Conservation (phyloP, 2,797 vertebrate genomes). For the Ptychobarbus kaznakovi region DNA sequence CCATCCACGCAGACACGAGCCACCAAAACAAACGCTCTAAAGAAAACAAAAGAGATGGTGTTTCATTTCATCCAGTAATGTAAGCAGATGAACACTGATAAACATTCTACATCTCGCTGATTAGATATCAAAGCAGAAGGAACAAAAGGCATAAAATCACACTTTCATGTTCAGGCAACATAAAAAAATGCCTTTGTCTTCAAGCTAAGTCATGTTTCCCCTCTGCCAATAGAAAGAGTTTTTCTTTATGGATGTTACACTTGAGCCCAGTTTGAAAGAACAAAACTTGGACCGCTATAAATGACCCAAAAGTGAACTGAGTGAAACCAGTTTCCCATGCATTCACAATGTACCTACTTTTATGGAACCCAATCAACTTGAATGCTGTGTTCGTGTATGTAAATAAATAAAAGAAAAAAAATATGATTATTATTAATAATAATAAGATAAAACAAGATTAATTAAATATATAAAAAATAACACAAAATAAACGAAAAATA, state of each 20-base stretch:
- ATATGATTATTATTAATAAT: background rate
- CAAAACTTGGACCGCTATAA: background rate
- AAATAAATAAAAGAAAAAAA: background rate
- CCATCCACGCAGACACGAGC: conserved; percentile 19
- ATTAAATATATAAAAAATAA: no score
- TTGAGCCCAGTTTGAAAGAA: background rate
- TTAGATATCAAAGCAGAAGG: background rate
- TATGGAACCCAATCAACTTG: background rate
- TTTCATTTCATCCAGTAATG: background rate
- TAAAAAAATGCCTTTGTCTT: background rate
- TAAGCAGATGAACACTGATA: conserved; percentile 9
- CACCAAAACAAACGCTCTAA: conserved; percentile 42
- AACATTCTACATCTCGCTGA: background rate
- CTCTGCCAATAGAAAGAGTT: background rate
- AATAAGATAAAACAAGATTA: background rate
- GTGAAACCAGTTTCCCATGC: background rate
- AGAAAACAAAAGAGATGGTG: background rate
- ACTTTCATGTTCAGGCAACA: background rate
- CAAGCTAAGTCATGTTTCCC: background rate
- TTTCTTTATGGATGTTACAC: background rate
- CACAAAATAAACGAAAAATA: background rate
- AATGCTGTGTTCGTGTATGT: background rate
- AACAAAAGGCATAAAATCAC: conserved; percentile 23
- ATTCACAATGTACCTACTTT: background rate
- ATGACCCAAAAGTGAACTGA: background rate